Evolutionary conservation across 2,113 vertebrate species (phyloP), one percentile per base, ranked within the genome.

Genomic region (Myotis davidii): DNA sequence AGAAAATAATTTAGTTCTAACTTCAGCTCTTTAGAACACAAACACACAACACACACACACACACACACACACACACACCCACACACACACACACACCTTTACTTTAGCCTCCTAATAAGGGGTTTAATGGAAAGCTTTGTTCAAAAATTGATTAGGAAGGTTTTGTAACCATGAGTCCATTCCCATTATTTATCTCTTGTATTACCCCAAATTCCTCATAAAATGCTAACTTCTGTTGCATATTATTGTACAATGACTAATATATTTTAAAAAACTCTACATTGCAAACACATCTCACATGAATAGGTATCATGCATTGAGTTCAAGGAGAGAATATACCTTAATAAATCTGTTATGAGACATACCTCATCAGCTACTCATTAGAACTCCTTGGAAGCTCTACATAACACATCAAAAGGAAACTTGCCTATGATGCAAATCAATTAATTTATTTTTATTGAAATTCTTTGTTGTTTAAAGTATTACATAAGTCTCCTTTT

Each of bases 71-170:
- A 37, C 3, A 79, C 88, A 86, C 21, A 85, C 42, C 45, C 69
- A 52, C 29, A 54, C 16, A n/a, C 25, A 92, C 21, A 56, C 72
- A 67, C 29, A 76, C 14, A 34, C 29, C 0, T 34, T 67, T 13
- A 17, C 6, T 85, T 90, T 93, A 86, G 14, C 6, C 61, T 94
- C 90, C 21, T 83, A 73, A 84, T 17, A 94, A 97, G 27, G 17
- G 9, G 27, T 54, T 95, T 90, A 89, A 81, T 72, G 65, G n/a
- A 39, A 92, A 89, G 3, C 4, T 90, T 56, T 73, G 48, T 9
- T 2, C 17, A 45, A n/a, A 34, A 69, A 42, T 23, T 2, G 12
- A 94, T 90, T 7, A 2, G 52, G 65, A 29, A 76, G 2, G 64
- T 9, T 88, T 93, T 87, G 5, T 70, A 93, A 94, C 70, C 95